These are phyloP conservation scores for Thryonomys swinderianus DNA, from an alignment of 2,113 vertebrate genomes.

Conservation along the genomic window DNA sequence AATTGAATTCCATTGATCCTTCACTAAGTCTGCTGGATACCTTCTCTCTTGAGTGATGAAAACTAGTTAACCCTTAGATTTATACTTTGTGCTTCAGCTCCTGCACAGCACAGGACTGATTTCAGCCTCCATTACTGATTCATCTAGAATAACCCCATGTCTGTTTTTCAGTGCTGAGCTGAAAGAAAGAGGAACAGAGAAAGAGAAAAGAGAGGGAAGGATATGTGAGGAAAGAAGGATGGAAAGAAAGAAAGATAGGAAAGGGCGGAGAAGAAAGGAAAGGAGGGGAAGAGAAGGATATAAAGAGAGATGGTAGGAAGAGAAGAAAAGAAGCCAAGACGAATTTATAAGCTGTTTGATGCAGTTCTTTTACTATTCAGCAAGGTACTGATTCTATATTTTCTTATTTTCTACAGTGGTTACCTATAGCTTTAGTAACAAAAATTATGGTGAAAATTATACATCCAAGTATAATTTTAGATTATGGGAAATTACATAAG, in stretches of 20 bases:
- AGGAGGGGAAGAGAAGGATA: accelerated
- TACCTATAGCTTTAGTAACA: slow-evolving; percentile 46
- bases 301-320: neutral
- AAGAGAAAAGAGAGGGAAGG: neutral
- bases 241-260: neutral
- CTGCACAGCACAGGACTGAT: neutral
- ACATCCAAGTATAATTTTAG: slow-evolving; percentile 47
- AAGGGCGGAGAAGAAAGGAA: neutral
- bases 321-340: neutral
- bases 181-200: no score
- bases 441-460: slow-evolving; percentile 27
- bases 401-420: slow-evolving; percentile 21
- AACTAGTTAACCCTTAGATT: neutral
- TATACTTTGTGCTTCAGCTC: neutral
- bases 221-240: neutral
- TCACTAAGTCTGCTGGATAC: neutral
- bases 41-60: neutral
- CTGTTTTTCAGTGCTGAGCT: neutral
- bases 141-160: slow-evolving; percentile 34
- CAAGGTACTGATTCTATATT: neutral
- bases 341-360: slow-evolving; percentile 19
- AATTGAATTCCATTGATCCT: neutral
- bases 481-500: slow-evolving; percentile 57
- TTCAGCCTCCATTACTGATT: slow-evolving; percentile 15
- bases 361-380: slow-evolving; percentile 30